Base-by-base conservation (phyloP, 1,140 invertebrate species). In the Neelides sp. region DNA sequence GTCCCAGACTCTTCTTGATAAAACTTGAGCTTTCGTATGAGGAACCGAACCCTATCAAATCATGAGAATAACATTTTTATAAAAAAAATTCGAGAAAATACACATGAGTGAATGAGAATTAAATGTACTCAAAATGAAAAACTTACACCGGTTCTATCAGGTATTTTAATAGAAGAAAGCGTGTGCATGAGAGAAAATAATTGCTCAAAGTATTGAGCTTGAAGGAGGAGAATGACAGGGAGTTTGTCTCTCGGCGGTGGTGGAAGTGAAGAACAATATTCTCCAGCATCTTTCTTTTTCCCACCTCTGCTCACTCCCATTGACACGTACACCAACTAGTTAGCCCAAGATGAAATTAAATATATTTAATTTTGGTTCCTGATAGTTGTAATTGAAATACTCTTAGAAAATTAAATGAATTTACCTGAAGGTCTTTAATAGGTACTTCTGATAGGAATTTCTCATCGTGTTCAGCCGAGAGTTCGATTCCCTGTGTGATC, bases 401-500 rank as follows among this genome's bases (percentile, higher is more conserved):
- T 90, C 80, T 66, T 50, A 39, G 41, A 28, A 52, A 27, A 12
- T n/a, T 48, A 23, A 46, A 54, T 68, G 78, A 77, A 56, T 80
- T 80, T 48, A 75, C 69, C 65, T 76, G 74, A 36, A 66, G 63
- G 64, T 94, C 89, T 65, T 93, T 94, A 62, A 94, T 88, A 24
- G 86, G 86, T 69, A 92, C 82, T 66, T 93, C 88, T 15, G 78
- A 78, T 0, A 94, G 65, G 0, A 81, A 85, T 58, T 91, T 85
- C 63, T 94, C 89, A 64, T 95, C 91, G 63, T 84, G 86, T 57
- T 95, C 89, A n/a, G 85, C 81, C 0, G 85, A 87, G 2, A 95
- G 68, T 65, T 95, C 91, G 65, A 93, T 89, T 0, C 90, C 90
- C 64, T 90, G 83, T 0, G 87, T 91, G 39, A 94, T 92, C 73